These are phyloP conservation scores for Galeopsomyia nigrocyanea DNA, from an alignment of 2,888 invertebrate genomes.

Conservation along the genomic window DNA sequence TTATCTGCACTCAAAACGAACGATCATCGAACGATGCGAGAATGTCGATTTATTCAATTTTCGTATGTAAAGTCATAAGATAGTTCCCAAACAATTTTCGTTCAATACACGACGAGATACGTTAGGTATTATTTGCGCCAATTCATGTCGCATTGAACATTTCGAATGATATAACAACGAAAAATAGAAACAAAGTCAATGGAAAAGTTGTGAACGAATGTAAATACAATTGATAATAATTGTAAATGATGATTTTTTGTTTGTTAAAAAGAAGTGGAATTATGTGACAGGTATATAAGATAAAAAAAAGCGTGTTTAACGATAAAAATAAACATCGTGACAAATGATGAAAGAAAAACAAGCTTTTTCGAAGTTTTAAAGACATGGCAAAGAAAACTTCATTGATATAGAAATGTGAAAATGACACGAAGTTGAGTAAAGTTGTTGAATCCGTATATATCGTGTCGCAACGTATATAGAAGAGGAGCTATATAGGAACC, in stretches of 20 bases:
- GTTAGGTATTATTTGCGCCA: constrained; percentile 11
- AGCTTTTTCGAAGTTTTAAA: constrained; percentile 49
- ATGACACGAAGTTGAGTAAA: neutral
- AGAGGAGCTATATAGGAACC: constrained; percentile 50
- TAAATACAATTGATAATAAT: no score
- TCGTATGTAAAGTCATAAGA: constrained; percentile 10
- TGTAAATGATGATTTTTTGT: no score
- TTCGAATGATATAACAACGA: constrained; percentile 1
- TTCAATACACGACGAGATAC: neutral
- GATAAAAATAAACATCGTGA: constrained; percentile 3
- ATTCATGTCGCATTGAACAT: constrained; percentile 17
- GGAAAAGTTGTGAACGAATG: neutral
- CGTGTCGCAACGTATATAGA: constrained; percentile 17
- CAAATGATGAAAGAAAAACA: constrained; percentile 3
- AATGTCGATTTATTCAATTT: constrained; percentile 27
- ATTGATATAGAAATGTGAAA: constrained; percentile 10
- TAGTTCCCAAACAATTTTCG: neutral
- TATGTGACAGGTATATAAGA: no score
- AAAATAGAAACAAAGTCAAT: neutral
- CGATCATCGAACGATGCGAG: constrained; percentile 37
- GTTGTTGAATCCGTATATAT: neutral
- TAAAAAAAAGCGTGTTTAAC: neutral
- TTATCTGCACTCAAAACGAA: constrained; percentile 4
- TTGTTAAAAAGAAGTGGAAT: no score
- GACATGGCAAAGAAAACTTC: constrained; percentile 11